Evolutionary conservation across 2,888 invertebrate species (phyloP), one percentile per base, ranked within the genome.

Genomic region (Drosophila quasianomalipes): DNA sequence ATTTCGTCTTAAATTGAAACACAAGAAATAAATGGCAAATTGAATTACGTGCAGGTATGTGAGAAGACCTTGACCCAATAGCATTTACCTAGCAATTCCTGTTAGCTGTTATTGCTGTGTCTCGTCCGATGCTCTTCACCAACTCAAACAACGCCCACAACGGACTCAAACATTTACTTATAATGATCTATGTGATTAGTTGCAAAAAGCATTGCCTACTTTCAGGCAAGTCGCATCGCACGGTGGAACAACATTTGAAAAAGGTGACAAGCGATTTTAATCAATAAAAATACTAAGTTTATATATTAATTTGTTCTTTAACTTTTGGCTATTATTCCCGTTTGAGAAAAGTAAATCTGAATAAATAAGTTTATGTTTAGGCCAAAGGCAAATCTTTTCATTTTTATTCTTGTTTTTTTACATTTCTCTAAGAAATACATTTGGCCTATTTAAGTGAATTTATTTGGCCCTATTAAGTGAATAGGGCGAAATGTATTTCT

Each of bases 141-240:
- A 73, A 52, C 70, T 64, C 65, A 73, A 79, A 80, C 66, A 82
- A 68, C 62, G 62, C 66, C 72, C 37, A 31, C 63, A 47, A 26
- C 12, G 26, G 33, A 60, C 54, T 55, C 82, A 83, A 85, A 88
- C 76, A 85, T 85, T 85, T 83, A 66, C 86, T 73, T 72, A 65
- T 74, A 85, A 85, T 88, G 88, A 85, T 85, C 82, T 83, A 88
- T 88, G 83, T 73, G 75, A 73, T 68, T 71, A 74, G 80, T 74
- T 82, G 71, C 57, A 71, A 82, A 77, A 72, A 74, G 77, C 71
- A 49, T 70, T 79, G 76, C 71, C 77, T 74, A 76, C 76, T 71
- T 70, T 49, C 28, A 64, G 68, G 51, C 37, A 41, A 37, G 63
- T 28, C 47, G 28, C 58, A 7, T 9, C 33, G 30, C 54, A 66